Conservation (phyloP, 2,797 vertebrate species). For the Siniperca undulata region DNA sequence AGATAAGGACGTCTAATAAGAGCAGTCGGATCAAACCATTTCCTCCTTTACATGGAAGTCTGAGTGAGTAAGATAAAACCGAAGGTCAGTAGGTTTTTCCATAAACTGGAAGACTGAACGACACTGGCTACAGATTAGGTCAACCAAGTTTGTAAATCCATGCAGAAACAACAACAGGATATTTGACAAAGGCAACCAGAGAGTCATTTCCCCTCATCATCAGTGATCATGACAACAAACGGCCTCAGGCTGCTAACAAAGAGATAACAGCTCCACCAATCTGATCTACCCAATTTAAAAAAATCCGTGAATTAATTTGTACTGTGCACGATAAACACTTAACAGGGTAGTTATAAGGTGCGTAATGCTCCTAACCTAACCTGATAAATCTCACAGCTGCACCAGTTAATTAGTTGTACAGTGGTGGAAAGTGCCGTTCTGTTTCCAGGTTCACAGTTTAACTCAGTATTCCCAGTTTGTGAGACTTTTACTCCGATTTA, state of each 20-base stretch:
- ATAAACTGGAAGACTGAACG: slow-evolving; percentile 29
- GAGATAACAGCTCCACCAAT: slow-evolving; percentile 9
- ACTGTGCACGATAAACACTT: not conserved
- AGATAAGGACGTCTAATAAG: slow-evolving; percentile 52
- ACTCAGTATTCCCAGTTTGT: not conserved
- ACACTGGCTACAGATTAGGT: slow-evolving; percentile 35
- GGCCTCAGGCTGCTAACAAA: slow-evolving; percentile 11
- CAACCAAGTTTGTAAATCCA: slow-evolving; percentile 52
- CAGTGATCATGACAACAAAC: slow-evolving; percentile 43
- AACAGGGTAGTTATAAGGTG: not conserved
- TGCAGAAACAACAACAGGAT: slow-evolving; percentile 78
- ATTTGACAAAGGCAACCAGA: slow-evolving; percentile 58
- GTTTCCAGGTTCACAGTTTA: not conserved
- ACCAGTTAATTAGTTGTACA: not conserved
- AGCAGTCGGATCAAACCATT: slow-evolving; percentile 53
- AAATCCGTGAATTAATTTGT: not conserved
- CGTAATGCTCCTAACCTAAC: not conserved
- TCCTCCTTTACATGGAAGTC: slow-evolving; percentile 69
- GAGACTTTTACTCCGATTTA: not conserved
- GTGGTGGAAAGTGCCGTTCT: not conserved
- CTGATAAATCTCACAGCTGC: not conserved
- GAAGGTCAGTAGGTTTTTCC: slow-evolving; percentile 54
- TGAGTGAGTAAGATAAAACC: slow-evolving; percentile 74
- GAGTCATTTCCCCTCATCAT: slow-evolving; percentile 70
- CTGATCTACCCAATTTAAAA: not conserved